Evolutionary conservation across 1,140 invertebrate species (phyloP), one percentile per base, ranked within the genome.

Genomic region (Caenorhabditis brenneri): DNA sequence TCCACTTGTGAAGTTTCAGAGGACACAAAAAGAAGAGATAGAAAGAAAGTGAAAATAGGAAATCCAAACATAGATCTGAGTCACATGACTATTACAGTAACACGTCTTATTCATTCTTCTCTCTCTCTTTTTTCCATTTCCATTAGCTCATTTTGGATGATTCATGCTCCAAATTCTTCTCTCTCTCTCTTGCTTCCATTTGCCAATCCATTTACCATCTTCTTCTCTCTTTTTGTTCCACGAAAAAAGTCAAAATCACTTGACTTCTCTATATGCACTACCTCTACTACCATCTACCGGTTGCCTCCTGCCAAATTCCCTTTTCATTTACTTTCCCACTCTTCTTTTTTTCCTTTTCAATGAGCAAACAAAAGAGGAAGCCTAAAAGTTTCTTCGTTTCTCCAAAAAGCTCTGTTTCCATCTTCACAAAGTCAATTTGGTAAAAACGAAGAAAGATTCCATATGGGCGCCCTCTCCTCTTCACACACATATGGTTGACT

Each of bases 281-380:
- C n/a, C 53, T 19, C 48, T n/a, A 74, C 65, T 74, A 74, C 65
- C 65, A 74, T 74, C 65, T 74, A 74, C 65, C 65, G 65, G 65
- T 74, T 74, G 36, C 65, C 65, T 27, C 22, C 24, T 27, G 22
- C 27, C 53, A 33, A 74, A 65, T 65, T 65, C 58, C 58, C 58
- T 74, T 74, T 74, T 74, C 65, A 74, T 74, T 74, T 74, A 74
- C 65, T 74, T 74, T 74, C 65, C 65, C 65, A 74, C 65, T 74
- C 65, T 74, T 74, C 65, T 36, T 36, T 65, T 27, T n/a, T n/a
- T n/a, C n/a, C n/a, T 10, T 24, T 74, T 74, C 65, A 74, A 74
- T 74, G 65, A 74, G 65, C 65, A 74, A 74, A 74, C 65, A 74
- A 74, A 74, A 36, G 58, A n/a, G n/a, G 65, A 74, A 74, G 65